Base-by-base conservation (phyloP, 2,113 vertebrate genomes). In the Synodontis membranacea region DNA sequence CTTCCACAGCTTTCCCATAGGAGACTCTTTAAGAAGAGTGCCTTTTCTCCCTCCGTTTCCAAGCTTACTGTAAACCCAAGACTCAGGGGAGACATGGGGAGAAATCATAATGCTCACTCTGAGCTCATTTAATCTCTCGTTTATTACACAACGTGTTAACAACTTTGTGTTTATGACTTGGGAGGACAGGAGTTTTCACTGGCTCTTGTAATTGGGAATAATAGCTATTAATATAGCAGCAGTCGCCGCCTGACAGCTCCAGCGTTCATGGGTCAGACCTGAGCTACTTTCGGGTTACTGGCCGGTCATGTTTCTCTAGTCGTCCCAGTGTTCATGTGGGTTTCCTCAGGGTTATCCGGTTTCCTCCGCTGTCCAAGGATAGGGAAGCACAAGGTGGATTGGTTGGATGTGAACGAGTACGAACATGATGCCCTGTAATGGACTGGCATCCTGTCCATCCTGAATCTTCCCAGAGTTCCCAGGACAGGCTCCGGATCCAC, bases 1-100 rank as follows among this genome's bases (percentile, higher is more conserved):
- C 85, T 86, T 90, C 85, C 62, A 50, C 79, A 31, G 81, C 66
- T 74, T 75, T 86, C 86, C 78, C 86, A 79, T 84, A 83, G 88
- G 88, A 88, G 79, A 46, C 74, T 48, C 78, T 84, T 62, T 83
- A 82, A 83, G 74, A 85, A 58, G 34, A 58, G 60, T 31, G 82
- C 50, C 60, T 79, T 66, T 76, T 84, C 80, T 72, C 60, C 70
- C 28, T 52, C n/a, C 48, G 44, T 84, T 84, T 54, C 66, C 46
- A 80, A 44, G 79, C 81, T 90, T 89, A 88, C 86, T 75, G 89
- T 87, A 85, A 91, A 75, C 39, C 42, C 37, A 14, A 80, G 54
- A 86, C 86, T 39, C 84, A 46, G 39, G 76, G 83, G 74, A 86
- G 84, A 86, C 72, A 76, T 56, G 78, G 56, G 46, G 75, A 84